A percentile compares a stretch with the other conserved stretches of the same genome.
These are phyloP conservation scores for Epizoanthus illoricatus DNA, from an alignment of 92 coral and sea anemone genomes.

Conservation along the genomic window DNA sequence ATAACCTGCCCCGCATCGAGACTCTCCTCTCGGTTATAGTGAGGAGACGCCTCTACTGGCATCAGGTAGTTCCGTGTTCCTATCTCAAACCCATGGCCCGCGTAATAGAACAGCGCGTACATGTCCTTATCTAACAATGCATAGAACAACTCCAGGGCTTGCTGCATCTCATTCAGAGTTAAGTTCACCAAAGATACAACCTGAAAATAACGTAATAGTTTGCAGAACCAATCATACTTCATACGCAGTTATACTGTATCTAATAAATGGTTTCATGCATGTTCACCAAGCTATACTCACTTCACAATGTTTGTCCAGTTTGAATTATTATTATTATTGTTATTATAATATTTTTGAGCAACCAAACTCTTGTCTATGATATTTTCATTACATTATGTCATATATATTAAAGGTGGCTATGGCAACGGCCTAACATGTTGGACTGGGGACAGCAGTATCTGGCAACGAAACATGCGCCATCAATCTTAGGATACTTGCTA, in stretches of 20 bases:
- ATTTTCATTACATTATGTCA: no score
- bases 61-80: conserved; percentile 79
- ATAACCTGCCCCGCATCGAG: conserved; percentile 76
- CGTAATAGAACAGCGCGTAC: conserved; percentile 93
- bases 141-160: conserved; percentile 70
- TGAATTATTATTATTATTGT: no score
- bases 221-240: neutral
- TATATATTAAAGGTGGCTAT: no score
- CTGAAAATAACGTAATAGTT: conserved; percentile 34
- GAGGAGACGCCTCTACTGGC: conserved; percentile 84
- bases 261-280: neutral
- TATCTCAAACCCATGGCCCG: conserved; percentile 92
- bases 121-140: conserved; percentile 75
- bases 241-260: neutral
- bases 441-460: no score
- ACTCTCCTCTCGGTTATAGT: conserved; percentile 59
- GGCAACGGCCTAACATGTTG: no score
- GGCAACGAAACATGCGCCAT: neutral
- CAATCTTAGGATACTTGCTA: no score
- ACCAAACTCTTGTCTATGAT: no score
- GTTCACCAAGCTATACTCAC: no score
- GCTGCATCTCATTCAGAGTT: conserved; percentile 79
- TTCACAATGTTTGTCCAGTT: no score
- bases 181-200: conserved; percentile 92
- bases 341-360: no score